phyloP scores from a whole-genome alignment of 2,113 vertebrate genomes.

The Cololabis saira region DNA sequence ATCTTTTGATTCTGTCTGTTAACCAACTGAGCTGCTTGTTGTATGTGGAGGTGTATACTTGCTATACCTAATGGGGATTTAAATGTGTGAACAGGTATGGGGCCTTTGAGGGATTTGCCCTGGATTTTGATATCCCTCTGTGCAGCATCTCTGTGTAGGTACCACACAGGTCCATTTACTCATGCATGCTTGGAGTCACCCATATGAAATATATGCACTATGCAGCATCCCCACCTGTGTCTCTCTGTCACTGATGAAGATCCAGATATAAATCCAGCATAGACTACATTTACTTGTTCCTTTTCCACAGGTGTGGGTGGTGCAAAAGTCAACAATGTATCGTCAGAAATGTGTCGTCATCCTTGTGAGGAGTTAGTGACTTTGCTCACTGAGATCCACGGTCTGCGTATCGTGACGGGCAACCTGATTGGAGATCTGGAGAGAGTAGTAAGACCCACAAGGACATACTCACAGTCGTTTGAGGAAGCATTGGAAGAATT shows the following conservation, averaged over 20 bases:
- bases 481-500: background rate
- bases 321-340: slow-evolving; percentile 83
- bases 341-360: slow-evolving; percentile 85
- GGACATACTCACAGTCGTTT: background rate
- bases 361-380: slow-evolving; percentile 91
- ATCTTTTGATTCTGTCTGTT: slow-evolving; percentile 42
- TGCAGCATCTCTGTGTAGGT: slow-evolving; percentile 64
- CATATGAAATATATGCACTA: slow-evolving; percentile 34
- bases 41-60: slow-evolving; percentile 16
- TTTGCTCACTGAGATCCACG: slow-evolving; percentile 89
- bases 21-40: slow-evolving; percentile 26
- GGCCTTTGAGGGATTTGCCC: slow-evolving; percentile 47
- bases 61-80: slow-evolving; percentile 50
- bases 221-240: background rate
- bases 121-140: slow-evolving; percentile 61
- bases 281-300: slow-evolving; percentile 6
- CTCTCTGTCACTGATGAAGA: background rate
- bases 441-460: slow-evolving; percentile 86
- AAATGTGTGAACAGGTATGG: slow-evolving; percentile 67
- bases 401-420: slow-evolving; percentile 87
- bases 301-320: slow-evolving; percentile 80
- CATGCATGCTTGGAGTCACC: slow-evolving; percentile 1
- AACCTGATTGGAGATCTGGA: slow-evolving; percentile 89
- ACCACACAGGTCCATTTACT: slow-evolving; percentile 37
- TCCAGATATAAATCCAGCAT: background rate